These are phyloP conservation scores for Papilio demoleus DNA, from an alignment of 2,888 invertebrate genomes.

Conservation along the genomic window DNA sequence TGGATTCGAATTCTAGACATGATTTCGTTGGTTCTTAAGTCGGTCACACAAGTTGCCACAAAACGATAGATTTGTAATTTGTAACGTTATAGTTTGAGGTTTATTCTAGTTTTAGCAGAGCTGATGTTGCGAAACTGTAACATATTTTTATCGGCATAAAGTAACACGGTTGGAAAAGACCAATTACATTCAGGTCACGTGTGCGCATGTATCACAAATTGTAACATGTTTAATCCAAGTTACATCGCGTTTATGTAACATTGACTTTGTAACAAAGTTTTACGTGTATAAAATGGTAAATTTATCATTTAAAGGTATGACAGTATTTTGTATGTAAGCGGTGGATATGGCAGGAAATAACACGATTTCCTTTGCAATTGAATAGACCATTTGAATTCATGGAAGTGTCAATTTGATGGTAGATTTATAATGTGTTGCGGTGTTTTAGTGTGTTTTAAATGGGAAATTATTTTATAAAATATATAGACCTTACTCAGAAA, in stretches of 20 bases:
- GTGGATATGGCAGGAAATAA: not conserved
- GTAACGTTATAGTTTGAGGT: not conserved
- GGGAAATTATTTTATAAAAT: too few relatives aligned
- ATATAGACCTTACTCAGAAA: not conserved
- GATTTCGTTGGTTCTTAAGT: too few relatives aligned
- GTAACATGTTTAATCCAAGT: conserved; percentile 27
- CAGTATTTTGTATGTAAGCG: not conserved
- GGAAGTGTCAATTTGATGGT: not conserved
- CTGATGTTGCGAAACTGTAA: conserved; percentile 20
- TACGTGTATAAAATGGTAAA: conserved; percentile 8
- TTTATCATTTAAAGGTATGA: not conserved
- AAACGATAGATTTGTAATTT: too few relatives aligned
- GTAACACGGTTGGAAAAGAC: conserved; percentile 13
- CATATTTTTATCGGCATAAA: conserved; percentile 29
- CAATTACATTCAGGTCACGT: conserved; percentile 25
- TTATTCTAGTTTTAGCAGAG: conserved; percentile 11
- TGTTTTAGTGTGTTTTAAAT: too few relatives aligned
- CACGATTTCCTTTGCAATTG: conserved; percentile 6
- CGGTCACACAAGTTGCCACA: too few relatives aligned
- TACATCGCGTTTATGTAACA: conserved; percentile 21
- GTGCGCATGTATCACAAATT: conserved; percentile 15
- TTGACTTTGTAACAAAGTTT: conserved; percentile 13
- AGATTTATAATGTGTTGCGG: too few relatives aligned
- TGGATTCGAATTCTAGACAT: too few relatives aligned
- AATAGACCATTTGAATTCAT: not conserved